A percentile compares a stretch with the other conserved stretches of the same genome.
These are phyloP conservation scores for Ylistrum balloti DNA, from an alignment of 1,140 invertebrate genomes.

Conservation along the genomic window DNA sequence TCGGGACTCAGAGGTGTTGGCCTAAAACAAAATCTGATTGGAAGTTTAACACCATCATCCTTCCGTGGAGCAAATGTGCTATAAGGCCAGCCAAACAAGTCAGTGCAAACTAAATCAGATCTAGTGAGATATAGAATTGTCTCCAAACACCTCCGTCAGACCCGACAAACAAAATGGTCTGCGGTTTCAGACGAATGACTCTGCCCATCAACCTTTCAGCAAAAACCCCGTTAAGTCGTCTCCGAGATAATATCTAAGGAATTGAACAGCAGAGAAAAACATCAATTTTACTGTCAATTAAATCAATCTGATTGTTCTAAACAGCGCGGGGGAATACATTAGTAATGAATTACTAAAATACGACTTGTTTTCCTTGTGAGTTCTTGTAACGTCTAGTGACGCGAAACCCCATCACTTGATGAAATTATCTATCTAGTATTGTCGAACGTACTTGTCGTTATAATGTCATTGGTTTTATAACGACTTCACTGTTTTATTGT, in stretches of 20 bases:
- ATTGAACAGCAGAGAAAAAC: not conserved
- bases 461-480: not conserved
- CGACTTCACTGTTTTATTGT: too few species aligned
- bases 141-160: not conserved
- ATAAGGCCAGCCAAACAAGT: not conserved
- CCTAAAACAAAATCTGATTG: not conserved
- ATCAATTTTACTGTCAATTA: not conserved
- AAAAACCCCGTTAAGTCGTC: not conserved
- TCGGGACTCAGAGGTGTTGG: not conserved
- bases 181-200: not conserved
- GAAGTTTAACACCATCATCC: not conserved
- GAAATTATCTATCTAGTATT: not conserved
- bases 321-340: not conserved
- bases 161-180: not conserved
- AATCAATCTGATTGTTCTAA: constrained; percentile 8
- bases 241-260: constrained; percentile 28
- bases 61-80: not conserved
- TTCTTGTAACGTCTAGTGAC: not conserved
- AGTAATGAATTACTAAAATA: constrained; percentile 6
- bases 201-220: not conserved
- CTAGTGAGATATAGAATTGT: not conserved
- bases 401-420: not conserved
- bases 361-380: not conserved
- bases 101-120: not conserved
- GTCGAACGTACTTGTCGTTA: not conserved